Evolutionary conservation across 2,113 vertebrate genomes (phyloP), one percentile per base, ranked within the genome.

Genomic region (Oxyruncus cristatus): DNA sequence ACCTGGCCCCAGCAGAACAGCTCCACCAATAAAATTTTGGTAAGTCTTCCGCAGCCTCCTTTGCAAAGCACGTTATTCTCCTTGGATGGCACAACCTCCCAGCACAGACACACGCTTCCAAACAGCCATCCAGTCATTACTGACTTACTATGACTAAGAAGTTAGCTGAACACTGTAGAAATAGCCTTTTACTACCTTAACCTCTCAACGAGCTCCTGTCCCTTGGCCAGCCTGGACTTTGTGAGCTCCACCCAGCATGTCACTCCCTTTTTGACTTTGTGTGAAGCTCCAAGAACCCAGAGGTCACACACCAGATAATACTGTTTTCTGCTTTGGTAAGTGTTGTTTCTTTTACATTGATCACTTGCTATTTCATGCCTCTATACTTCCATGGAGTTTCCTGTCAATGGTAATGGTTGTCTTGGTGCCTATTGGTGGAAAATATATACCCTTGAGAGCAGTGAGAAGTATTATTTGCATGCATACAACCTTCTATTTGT

Each of bases 11-110:
- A 27, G 11, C 5, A 6, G 5, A 70, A 76, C 33, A 88, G 14
- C 27, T 50, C 14, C 55, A 30, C 37, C 1, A 0, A 17, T 5
- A 27, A 5, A 0, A 0, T 50, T 47, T 53, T 37, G 42, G 8
- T n/a, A 70, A 74, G 55, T 32, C 67, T 71, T 68, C 16, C 37
- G 65, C 1, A 2, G 26, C 2, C 7, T 83, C 4, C 21, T 76
- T 49, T 76, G 42, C 63, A 63, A 61, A 76, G 15, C 3, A 23
- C 5, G 2, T 50, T 67, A 33, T 49, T 70, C 17, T 32, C 15
- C 81, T 75, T 24, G 30, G 23, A 12, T 41, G 70, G 33, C 42
- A 72, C 37, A 58, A 22, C 12, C 10, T 71, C 15, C 56, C 33
- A 50, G 13, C 35, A 56, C 8, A 24, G 21, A 8, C 1, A 0